Conservation (phyloP, 2,113 vertebrate genomes). For the Mungos mungo region DNA sequence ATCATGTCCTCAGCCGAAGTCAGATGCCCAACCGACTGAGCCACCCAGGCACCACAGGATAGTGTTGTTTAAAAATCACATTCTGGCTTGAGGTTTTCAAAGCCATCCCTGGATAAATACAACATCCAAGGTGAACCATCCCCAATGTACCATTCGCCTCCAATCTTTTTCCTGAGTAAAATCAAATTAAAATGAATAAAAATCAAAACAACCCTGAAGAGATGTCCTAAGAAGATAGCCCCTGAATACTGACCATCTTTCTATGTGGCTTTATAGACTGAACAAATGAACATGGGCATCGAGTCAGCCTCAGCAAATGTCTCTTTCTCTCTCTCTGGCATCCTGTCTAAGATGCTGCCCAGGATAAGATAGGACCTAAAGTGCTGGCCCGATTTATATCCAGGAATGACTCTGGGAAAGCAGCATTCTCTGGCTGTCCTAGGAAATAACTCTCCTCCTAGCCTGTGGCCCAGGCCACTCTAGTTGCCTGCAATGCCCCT, state of each 20-base stretch:
- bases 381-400: background rate
- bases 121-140: background rate
- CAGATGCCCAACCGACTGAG: too few species aligned
- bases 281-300: background rate
- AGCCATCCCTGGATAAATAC: background rate
- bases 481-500: background rate
- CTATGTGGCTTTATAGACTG: background rate
- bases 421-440: background rate
- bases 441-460: background rate
- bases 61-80: background rate
- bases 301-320: background rate
- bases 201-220: background rate
- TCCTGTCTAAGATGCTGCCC: background rate
- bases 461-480: background rate
- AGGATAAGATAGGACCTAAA: background rate
- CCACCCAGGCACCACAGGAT: too few species aligned
- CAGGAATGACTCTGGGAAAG: background rate
- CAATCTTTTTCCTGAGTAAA: background rate
- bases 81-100: constrained; percentile 24
- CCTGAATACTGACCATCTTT: background rate
- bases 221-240: background rate
- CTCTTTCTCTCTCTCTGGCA: background rate
- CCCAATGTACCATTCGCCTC: background rate
- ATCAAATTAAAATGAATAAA: constrained; percentile 35
- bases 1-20: too few species aligned